phyloP scores from a whole-genome alignment of 2,113 vertebrate genomes.

The Rissa tridactyla region DNA sequence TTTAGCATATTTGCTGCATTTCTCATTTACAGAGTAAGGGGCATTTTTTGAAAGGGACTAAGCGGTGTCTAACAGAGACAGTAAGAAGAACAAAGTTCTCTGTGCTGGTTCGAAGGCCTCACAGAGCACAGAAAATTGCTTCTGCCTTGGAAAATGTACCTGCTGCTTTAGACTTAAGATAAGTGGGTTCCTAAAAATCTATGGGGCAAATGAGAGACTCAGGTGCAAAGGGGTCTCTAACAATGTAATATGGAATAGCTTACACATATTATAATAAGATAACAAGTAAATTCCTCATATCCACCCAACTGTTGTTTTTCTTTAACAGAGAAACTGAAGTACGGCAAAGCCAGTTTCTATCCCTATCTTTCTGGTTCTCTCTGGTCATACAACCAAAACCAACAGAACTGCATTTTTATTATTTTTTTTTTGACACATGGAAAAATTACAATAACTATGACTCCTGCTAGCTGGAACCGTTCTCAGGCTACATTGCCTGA shows the following conservation, averaged over 20 bases:
- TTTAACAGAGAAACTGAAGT: background rate
- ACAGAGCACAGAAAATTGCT: background rate
- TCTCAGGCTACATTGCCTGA: background rate
- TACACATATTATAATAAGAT: background rate
- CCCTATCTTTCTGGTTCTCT: background rate
- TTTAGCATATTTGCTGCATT: background rate
- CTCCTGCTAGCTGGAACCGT: background rate
- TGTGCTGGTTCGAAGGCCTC: background rate
- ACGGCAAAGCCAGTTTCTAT: accelerated
- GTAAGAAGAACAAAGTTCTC: background rate
- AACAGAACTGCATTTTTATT: background rate
- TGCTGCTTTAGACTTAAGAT: background rate
- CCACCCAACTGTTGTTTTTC: background rate
- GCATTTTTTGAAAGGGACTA: background rate
- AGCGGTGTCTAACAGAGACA: background rate
- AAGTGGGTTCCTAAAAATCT: background rate
- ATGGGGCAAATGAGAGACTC: background rate
- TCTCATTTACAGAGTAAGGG: background rate
- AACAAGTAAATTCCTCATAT: background rate
- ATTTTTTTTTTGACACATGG: accelerated
- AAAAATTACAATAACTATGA: background rate
- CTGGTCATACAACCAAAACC: background rate
- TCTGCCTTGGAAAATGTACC: background rate
- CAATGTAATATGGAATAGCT: background rate
- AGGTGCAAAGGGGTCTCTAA: background rate